Evolutionary conservation across 2,888 invertebrate species (phyloP).

Genomic region (Podabrus alpinus): DNA sequence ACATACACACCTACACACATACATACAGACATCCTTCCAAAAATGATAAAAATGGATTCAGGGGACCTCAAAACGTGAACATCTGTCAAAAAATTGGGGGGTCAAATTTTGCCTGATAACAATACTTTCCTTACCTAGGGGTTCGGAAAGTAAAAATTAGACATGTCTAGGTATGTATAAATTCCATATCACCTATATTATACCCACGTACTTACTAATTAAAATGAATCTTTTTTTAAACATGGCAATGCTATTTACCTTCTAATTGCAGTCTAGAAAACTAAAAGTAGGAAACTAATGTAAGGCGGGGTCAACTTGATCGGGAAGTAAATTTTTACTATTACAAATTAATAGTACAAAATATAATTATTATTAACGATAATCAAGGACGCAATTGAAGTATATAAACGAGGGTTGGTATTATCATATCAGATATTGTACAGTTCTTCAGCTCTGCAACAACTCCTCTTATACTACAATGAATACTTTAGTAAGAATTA

Average conservation of each 20-base stretch:
- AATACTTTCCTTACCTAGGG: too few species aligned
- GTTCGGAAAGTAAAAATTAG: too few species aligned
- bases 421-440: conserved; percentile 10
- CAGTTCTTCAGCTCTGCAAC: not conserved
- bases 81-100: too few species aligned
- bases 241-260: conserved; percentile 9
- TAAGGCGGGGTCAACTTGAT: conserved; percentile 21
- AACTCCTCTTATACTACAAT: conserved; percentile 5
- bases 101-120: too few species aligned
- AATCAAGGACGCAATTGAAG: conserved; percentile 17
- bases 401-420: conserved; percentile 18
- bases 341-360: conserved; percentile 7
- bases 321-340: conserved; percentile 6
- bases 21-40: too few species aligned
- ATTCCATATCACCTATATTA: too few species aligned
- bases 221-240: not conserved
- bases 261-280: conserved; percentile 12
- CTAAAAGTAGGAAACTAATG: conserved; percentile 6
- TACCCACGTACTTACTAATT: too few species aligned
- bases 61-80: too few species aligned
- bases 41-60: too few species aligned
- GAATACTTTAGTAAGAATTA: conserved; percentile 19
- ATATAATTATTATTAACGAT: conserved; percentile 15
- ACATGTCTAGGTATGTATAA: too few species aligned
- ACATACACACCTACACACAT: too few species aligned